Conservation (phyloP, 1,140 invertebrate genomes). For the Brachionus plicatilis region DNA sequence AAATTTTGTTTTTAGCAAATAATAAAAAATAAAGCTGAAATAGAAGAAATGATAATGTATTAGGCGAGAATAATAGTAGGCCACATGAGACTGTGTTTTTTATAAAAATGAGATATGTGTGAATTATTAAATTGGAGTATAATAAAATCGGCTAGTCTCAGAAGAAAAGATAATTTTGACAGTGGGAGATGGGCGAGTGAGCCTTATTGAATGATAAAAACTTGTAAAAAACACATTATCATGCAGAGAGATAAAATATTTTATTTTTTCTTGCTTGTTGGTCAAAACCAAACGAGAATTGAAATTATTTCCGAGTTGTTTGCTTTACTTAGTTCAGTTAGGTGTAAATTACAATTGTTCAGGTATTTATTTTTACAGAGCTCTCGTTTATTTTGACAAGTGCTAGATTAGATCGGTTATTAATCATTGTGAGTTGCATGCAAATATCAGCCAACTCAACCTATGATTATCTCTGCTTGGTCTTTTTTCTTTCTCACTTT, state of each 20-base stretch:
- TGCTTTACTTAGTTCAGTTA: background rate
- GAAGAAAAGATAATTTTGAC: background rate
- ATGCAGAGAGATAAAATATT: background rate
- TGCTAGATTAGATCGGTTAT: slow-evolving; percentile 6
- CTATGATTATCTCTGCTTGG: slow-evolving; percentile 35
- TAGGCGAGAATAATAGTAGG: background rate
- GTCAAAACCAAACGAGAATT: background rate
- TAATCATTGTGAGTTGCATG: background rate
- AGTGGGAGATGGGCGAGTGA: background rate
- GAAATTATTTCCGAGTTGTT: background rate
- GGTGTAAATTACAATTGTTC: background rate
- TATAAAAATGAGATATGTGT: slow-evolving; percentile 8
- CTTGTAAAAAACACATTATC: slow-evolving; percentile 20
- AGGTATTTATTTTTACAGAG: background rate
- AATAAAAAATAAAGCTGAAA: background rate
- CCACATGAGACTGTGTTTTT: background rate
- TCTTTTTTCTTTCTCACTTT: background rate
- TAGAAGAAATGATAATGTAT: background rate
- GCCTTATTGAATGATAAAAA: slow-evolving; percentile 12
- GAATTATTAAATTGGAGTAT: background rate
- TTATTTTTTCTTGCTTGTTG: background rate
- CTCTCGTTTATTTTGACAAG: slow-evolving; percentile 2
- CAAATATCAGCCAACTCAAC: background rate
- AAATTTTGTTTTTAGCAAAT: background rate
- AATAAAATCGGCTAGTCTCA: background rate